Percentiles rank a stretch among this genome's conserved stretches.
Evolutionary conservation across 2,888 invertebrate genomes (phyloP).

Genomic region (Drosophila paranaensis): DNA sequence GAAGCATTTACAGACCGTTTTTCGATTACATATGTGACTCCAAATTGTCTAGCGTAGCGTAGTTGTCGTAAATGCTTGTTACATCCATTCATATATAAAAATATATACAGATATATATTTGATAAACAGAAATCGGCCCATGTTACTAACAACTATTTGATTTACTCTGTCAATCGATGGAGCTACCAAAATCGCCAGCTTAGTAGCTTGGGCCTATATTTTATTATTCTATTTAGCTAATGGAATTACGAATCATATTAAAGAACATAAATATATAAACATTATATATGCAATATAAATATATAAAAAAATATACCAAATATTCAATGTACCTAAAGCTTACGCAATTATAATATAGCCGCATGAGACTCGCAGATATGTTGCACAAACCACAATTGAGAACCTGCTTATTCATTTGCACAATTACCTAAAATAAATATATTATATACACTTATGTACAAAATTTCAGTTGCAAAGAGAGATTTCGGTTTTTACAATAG

Average conservation of each 20-base stretch:
- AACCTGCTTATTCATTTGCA: conserved; percentile 12
- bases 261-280: conserved; percentile 9
- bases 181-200: conserved; percentile 21
- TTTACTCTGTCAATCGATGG: background rate
- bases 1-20: conserved; percentile 60
- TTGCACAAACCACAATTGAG: conserved; percentile 17
- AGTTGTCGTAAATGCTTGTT: conserved; percentile 33
- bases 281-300: background rate
- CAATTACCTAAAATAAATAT: conserved; percentile 3
- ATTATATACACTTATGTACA: background rate
- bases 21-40: conserved; percentile 35
- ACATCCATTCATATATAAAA: conserved; percentile 26
- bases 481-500: conserved; percentile 35
- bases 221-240: conserved; percentile 30
- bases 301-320: conserved; percentile 6
- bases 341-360: conserved; percentile 12
- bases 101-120: conserved; percentile 31
- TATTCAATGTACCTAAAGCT: conserved; percentile 44
- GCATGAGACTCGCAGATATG: conserved; percentile 40
- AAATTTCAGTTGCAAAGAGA: conserved; percentile 18
- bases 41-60: conserved; percentile 49
- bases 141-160: conserved; percentile 35
- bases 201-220: conserved; percentile 26
- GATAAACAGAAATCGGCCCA: conserved; percentile 19
- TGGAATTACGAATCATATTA: conserved; percentile 22